Evolutionary conservation across 1,140 invertebrate genomes (phyloP).

Genomic region (Drosophila nannoptera): DNA sequence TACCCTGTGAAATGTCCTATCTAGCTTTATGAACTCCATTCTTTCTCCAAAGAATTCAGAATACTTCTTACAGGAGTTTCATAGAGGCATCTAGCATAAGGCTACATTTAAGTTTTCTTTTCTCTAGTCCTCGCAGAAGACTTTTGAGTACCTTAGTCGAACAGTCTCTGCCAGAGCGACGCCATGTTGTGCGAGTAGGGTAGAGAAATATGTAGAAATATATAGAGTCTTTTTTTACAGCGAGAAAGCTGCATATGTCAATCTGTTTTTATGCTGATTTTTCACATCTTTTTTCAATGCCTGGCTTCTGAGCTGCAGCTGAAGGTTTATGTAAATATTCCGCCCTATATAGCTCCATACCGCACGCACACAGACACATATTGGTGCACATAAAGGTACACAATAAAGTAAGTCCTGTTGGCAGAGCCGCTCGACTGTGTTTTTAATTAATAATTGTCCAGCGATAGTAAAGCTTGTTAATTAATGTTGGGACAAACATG

Average conservation of each 20-base stretch:
- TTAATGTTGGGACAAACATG: conserved; percentile 24
- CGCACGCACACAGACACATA: background rate
- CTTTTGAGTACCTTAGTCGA: background rate
- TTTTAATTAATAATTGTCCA: conserved; percentile 53
- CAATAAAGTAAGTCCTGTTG: conserved; percentile 38
- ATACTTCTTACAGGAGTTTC: too few species aligned
- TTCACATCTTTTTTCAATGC: background rate
- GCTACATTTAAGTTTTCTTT: too few species aligned
- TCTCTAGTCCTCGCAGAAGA: too few species aligned
- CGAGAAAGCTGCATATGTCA: conserved; percentile 8
- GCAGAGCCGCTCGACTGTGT: conserved; percentile 2
- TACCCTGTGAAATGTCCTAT: background rate
- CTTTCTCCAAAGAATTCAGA: too few species aligned
- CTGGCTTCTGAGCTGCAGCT: conserved; percentile 18
- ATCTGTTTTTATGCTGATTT: conserved; percentile 43
- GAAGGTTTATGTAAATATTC: conserved; percentile 50
- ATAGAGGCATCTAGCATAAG: too few species aligned
- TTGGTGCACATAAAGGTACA: conserved; percentile 1
- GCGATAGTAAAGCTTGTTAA: conserved; percentile 46
- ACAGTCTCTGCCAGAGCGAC: background rate
- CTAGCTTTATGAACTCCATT: too few species aligned
- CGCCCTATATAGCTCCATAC: too few species aligned
- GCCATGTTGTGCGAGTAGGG: background rate
- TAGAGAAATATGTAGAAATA: background rate
- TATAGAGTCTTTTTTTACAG: too few species aligned